phyloP scores from a whole-genome alignment of 2,888 invertebrate species.

The Morinoia aosen region DNA sequence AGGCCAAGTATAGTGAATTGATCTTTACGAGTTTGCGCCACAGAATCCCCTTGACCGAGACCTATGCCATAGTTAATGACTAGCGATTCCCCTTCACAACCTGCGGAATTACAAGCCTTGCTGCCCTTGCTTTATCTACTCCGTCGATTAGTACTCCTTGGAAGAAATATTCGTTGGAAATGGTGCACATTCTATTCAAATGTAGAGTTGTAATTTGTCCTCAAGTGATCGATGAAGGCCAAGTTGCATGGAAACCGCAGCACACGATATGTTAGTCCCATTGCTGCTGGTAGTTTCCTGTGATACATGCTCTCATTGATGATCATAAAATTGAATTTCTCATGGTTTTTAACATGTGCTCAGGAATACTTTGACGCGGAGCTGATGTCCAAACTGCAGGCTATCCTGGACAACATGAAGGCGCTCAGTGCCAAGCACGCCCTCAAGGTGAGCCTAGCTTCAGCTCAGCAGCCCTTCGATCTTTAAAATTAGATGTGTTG shows the following conservation, averaged over 20 bases:
- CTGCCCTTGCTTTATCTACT: no score
- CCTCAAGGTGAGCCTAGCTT: conserved; percentile 18
- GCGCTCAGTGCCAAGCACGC: conserved; percentile 12
- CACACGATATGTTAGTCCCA: not conserved
- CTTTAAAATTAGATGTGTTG: no score
- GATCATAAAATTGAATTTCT: not conserved
- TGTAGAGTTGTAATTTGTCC: not conserved
- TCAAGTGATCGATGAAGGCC: not conserved
- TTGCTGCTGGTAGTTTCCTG: not conserved
- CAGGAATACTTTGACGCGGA: conserved; percentile 70
- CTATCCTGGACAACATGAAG: conserved; percentile 83
- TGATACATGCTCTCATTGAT: not conserved
- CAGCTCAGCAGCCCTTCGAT: no score
- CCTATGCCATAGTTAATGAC: no score
- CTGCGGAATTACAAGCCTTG: no score
- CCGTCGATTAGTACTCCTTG: no score
- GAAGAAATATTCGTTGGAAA: not conserved
- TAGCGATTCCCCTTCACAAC: no score
- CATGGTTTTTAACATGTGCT: conserved; percentile 67
- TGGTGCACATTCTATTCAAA: no score
- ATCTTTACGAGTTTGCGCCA: no score
- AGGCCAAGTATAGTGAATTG: no score
- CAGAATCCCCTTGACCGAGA: no score
- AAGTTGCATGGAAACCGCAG: not conserved
- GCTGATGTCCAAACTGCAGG: conserved; percentile 77